Base-by-base conservation (phyloP, 2,113 vertebrate genomes). In the Sakesphorus luctuosus region DNA sequence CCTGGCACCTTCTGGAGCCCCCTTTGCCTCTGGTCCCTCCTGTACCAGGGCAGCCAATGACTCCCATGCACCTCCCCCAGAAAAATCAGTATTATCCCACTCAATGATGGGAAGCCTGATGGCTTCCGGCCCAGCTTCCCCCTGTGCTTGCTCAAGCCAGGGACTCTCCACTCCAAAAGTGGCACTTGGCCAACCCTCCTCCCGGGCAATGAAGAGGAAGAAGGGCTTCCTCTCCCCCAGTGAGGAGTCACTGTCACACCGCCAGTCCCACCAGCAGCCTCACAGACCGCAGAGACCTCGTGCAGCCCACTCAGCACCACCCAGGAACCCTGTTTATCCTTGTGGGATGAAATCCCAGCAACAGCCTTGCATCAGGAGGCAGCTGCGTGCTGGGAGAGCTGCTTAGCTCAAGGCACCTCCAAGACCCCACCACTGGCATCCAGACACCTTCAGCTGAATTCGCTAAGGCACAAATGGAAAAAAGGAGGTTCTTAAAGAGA, bases 231-330 rank as follows among this genome's bases (percentile, higher is more conserved):
- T 79, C 59, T 56, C 20, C 11, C 25, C 4, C 11, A 0, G 31
- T 0, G 2, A 79, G 85, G 92, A 92, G 76, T 65, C 79, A 88
- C 89, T 55, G 8, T 16, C 90, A 44, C 1, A 15, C 49, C 8
- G 20, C 14, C 63, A 10, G 93, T 53, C 24, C 31, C 4, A 4
- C 47, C 72, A 75, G 44, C 16, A n/a, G 46, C 49, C 50, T 50
- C n/a, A 17, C 63, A 92, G 80, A 65, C 67, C 59, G 6, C 81
- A 40, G 61, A 23, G 65, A 11, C 87, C 63, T 69, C 35, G 5
- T n/a, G 75, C 82, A 49, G 59, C 83, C 50, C 71, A 8, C 90
- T 80, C 91, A 87, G 92, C 71, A 82, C 33, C 79, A 19, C 66
- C 83, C 77, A 69, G 89, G 58, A 97, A 58, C 0, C 10, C 25